Evolutionary conservation across 2,888 invertebrate species (phyloP).

Genomic region (Dynastes hyllus): DNA sequence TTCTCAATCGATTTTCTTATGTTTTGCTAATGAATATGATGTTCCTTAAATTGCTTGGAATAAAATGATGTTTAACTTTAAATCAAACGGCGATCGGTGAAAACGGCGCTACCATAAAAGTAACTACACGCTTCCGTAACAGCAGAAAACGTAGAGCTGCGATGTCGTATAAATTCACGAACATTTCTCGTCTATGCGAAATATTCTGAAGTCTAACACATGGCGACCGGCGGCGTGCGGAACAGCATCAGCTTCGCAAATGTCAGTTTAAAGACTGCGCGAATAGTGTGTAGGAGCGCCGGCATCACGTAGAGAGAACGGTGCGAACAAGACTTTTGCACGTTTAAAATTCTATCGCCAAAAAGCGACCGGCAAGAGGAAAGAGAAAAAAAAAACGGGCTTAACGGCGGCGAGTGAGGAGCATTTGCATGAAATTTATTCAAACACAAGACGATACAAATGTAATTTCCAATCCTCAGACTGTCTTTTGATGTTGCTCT

Average conservation of each 20-base stretch:
- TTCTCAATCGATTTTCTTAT: not conserved
- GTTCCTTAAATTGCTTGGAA: not conserved
- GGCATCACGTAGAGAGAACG: slow-evolving; percentile 14
- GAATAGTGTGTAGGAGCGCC: slow-evolving; percentile 22
- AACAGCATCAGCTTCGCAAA: slow-evolving; percentile 36
- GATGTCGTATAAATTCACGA: slow-evolving; percentile 23
- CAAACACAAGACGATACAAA: slow-evolving; percentile 61
- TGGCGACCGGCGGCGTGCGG: slow-evolving; percentile 8
- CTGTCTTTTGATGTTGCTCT: slow-evolving; percentile 62
- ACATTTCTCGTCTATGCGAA: slow-evolving; percentile 23
- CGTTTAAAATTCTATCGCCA: slow-evolving; percentile 42
- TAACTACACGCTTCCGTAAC: not conserved
- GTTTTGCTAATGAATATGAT: not conserved
- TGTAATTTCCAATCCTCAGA: slow-evolving; percentile 62
- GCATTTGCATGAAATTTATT: slow-evolving; percentile 62
- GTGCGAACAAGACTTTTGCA: slow-evolving; percentile 13
- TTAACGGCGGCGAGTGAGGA: slow-evolving; percentile 42
- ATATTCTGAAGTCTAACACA: slow-evolving; percentile 36
- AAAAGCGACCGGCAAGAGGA: slow-evolving; percentile 27
- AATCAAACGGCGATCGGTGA: not conserved
- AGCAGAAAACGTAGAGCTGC: slow-evolving; percentile 3
- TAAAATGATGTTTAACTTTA: not conserved
- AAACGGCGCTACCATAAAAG: slow-evolving; percentile 10
- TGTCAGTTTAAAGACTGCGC: slow-evolving; percentile 44
- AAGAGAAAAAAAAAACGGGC: not conserved